A percentile compares a stretch with the other conserved stretches of the same genome.
phyloP scores from a whole-genome alignment of 2,113 vertebrate genomes.

The Emydura subglobosa region DNA sequence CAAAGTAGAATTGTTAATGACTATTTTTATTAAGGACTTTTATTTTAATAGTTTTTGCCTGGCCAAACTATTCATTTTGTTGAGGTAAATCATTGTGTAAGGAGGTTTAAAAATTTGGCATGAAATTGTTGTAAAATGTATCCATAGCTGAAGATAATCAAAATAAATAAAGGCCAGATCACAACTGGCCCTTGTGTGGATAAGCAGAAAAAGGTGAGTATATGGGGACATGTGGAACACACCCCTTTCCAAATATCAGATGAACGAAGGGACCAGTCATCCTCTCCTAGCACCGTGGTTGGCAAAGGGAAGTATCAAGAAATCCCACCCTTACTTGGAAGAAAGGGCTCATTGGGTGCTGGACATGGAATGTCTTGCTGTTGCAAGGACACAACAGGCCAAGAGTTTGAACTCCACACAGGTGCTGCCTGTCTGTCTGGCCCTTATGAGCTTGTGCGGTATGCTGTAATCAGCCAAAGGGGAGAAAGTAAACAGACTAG shows the following conservation, averaged over 20 bases:
- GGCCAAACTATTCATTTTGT: background rate
- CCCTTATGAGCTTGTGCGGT: background rate
- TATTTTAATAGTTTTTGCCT: background rate
- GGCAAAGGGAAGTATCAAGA: background rate
- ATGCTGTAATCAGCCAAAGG: background rate
- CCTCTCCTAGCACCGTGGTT: background rate
- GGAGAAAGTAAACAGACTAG: background rate
- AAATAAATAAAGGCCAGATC: background rate
- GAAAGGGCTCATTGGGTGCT: background rate
- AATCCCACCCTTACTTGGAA: background rate
- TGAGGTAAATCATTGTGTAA: background rate
- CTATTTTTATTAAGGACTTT: background rate
- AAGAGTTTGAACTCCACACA: background rate
- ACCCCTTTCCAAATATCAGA: background rate
- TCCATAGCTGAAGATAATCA: background rate
- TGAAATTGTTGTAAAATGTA: fast-evolving
- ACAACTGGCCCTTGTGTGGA: background rate
- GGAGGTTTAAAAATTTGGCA: background rate
- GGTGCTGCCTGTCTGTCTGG: background rate
- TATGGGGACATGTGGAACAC: no score
- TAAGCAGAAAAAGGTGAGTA: no score
- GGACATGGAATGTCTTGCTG: background rate
- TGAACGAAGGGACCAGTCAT: background rate
- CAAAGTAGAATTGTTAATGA: background rate
- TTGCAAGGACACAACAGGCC: background rate